phyloP scores from a whole-genome alignment of 2,888 invertebrate species.

The Drosophila infuscata region DNA sequence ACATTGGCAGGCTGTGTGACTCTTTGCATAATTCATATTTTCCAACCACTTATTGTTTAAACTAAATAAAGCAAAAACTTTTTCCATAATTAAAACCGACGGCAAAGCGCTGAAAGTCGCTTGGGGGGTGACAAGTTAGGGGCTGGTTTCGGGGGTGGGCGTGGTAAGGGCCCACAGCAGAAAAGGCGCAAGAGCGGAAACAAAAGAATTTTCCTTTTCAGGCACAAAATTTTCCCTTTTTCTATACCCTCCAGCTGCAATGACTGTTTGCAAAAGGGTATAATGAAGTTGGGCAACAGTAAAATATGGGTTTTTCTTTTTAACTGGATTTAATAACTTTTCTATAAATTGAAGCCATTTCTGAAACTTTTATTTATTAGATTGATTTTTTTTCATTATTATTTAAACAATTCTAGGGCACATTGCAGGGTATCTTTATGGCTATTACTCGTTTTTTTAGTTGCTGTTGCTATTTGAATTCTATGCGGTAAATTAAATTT shows the following conservation, averaged over 20 bases:
- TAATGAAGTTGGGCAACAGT: not conserved
- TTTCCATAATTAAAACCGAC: conserved; percentile 77
- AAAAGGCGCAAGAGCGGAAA: conserved; percentile 59
- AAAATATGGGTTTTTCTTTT: not conserved
- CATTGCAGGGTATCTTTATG: conserved; percentile 13
- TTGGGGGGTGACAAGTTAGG: conserved; percentile 4
- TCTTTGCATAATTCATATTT: conserved; percentile 75
- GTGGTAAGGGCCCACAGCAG: conserved; percentile 6
- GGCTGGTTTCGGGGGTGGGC: not conserved
- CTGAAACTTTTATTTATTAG: not conserved
- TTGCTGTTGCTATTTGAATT: conserved; percentile 51
- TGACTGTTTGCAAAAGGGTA: not conserved
- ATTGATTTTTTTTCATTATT: not conserved
- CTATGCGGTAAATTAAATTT: conserved; percentile 75
- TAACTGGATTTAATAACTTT: not conserved
- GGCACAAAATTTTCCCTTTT: conserved; percentile 46
- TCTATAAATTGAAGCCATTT: not conserved
- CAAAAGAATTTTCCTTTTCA: conserved; percentile 62
- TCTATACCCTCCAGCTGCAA: conserved; percentile 20
- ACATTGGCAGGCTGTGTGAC: conserved; percentile 36
- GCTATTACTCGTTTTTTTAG: not conserved
- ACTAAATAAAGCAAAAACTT: conserved; percentile 78
- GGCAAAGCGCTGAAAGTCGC: conserved; percentile 49
- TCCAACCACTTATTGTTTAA: conserved; percentile 76
- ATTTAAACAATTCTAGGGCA: no score